Conservation (phyloP, 1,140 invertebrate species). For the Procambarus clarkii region DNA sequence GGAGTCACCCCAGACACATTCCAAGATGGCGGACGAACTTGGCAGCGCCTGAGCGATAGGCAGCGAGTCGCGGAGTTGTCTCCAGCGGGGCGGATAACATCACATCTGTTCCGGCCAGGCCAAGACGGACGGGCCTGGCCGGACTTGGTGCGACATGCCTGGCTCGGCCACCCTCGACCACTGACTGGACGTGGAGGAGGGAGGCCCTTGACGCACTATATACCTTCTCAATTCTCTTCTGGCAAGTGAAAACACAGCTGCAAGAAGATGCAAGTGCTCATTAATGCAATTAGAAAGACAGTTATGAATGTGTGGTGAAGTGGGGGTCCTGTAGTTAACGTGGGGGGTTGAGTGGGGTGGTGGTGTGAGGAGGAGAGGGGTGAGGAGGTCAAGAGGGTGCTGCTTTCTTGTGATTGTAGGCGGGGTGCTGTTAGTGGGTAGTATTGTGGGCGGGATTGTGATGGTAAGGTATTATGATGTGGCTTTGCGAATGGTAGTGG, state of each 20-base stretch:
- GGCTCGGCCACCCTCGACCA: constrained; percentile 6
- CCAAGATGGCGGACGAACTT: constrained; percentile 36
- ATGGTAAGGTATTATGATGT: neutral
- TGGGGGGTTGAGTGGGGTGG: neutral
- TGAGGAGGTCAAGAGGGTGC: too few relatives aligned
- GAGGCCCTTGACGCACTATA: too few relatives aligned
- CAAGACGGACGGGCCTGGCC: neutral
- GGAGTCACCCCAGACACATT: constrained; percentile 35
- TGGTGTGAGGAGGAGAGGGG: too few relatives aligned
- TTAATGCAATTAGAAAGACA: constrained; percentile 13
- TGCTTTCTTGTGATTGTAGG: too few relatives aligned
- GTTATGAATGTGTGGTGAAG: neutral
- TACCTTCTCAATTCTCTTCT: neutral
- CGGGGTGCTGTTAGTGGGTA: too few relatives aligned
- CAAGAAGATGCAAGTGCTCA: constrained; percentile 10
- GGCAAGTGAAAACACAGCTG: neutral
- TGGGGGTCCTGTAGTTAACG: neutral
- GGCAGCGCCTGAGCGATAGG: constrained; percentile 20
- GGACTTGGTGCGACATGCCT: neutral
- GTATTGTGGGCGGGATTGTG: neutral
- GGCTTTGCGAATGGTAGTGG: too few relatives aligned
- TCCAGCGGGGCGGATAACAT: constrained; percentile 56
- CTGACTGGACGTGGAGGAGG: neutral
- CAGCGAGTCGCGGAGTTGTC: constrained; percentile 24
- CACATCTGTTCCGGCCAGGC: constrained; percentile 37